Conservation (phyloP, 2,113 vertebrate species). For the Fregata magnificens region DNA sequence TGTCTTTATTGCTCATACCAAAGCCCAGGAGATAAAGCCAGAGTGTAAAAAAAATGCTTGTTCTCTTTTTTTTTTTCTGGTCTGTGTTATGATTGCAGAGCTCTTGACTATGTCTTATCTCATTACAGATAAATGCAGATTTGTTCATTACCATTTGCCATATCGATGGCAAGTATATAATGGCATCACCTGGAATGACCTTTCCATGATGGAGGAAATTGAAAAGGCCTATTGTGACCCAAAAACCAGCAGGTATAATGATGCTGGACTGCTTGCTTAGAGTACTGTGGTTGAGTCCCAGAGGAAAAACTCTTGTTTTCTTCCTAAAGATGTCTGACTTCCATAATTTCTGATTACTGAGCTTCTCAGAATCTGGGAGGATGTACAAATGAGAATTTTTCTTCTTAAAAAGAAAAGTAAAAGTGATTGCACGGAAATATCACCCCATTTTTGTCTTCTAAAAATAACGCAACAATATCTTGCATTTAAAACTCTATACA, state of each 20-base stretch:
- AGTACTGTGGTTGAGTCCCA: not conserved
- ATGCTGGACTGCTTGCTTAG: not conserved
- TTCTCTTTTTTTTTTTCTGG: not conserved
- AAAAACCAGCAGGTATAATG: constrained; percentile 37
- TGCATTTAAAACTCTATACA: not conserved
- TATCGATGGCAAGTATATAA: constrained; percentile 87
- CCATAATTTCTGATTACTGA: not conserved
- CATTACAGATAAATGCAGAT: constrained; percentile 78
- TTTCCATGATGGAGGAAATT: constrained; percentile 78
- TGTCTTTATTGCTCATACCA: not conserved
- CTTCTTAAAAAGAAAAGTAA: not conserved
- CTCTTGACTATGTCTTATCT: not conserved
- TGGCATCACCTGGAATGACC: constrained; percentile 73
- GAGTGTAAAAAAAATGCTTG: not conserved
- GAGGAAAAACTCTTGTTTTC: not conserved
- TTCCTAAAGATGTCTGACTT: not conserved
- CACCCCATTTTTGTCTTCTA: not conserved
- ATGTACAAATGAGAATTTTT: not conserved
- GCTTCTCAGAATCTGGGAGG: not conserved
- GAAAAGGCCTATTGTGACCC: constrained; percentile 88
- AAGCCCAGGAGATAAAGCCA: not conserved
- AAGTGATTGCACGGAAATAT: not conserved
- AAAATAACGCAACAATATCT: not conserved
- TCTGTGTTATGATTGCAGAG: not conserved
- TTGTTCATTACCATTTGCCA: constrained; percentile 84